phyloP scores from a whole-genome alignment of 1,140 invertebrate species.

The Drosophila willistoni region DNA sequence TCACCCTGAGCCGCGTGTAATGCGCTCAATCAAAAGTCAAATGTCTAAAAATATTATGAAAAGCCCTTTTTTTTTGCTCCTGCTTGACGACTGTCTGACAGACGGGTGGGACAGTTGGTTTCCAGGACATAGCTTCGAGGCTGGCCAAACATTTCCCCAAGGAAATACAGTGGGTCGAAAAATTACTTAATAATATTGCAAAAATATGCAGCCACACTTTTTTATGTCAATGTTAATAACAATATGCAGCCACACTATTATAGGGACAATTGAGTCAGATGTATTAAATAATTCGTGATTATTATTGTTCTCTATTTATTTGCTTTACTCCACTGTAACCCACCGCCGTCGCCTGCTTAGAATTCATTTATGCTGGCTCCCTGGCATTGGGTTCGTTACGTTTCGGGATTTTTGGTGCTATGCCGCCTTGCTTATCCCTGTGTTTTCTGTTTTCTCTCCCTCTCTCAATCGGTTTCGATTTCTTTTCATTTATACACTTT shows the following conservation, averaged over 20 bases:
- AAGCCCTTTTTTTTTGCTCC: constrained; percentile 66
- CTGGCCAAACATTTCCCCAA: constrained; percentile 41
- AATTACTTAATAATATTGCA: not conserved
- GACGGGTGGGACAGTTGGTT: constrained; percentile 28
- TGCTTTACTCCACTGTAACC: constrained; percentile 22
- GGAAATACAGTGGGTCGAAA: constrained; percentile 28
- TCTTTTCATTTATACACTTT: constrained; percentile 80
- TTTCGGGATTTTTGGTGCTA: constrained; percentile 31
- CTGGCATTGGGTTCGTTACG: constrained; percentile 30
- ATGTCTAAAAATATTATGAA: constrained; percentile 82
- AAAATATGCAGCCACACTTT: too few species aligned
- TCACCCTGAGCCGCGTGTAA: constrained; percentile 61
- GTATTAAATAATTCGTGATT: too few species aligned
- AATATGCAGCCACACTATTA: constrained; percentile 6
- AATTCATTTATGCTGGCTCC: constrained; percentile 73
- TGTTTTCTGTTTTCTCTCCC: constrained; percentile 13
- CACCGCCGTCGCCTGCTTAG: constrained; percentile 49
- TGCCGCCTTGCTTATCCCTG: constrained; percentile 65
- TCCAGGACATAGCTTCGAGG: constrained; percentile 29
- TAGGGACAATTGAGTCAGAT: not conserved
- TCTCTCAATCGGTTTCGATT: constrained; percentile 70
- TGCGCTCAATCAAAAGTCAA: constrained; percentile 81
- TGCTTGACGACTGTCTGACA: constrained; percentile 13
- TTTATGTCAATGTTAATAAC: not conserved
- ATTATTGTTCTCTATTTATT: not conserved